A percentile compares a stretch with the other conserved stretches of the same genome.
Evolutionary conservation across 2,888 invertebrate genomes (phyloP).

Genomic region (Apantesis nais): DNA sequence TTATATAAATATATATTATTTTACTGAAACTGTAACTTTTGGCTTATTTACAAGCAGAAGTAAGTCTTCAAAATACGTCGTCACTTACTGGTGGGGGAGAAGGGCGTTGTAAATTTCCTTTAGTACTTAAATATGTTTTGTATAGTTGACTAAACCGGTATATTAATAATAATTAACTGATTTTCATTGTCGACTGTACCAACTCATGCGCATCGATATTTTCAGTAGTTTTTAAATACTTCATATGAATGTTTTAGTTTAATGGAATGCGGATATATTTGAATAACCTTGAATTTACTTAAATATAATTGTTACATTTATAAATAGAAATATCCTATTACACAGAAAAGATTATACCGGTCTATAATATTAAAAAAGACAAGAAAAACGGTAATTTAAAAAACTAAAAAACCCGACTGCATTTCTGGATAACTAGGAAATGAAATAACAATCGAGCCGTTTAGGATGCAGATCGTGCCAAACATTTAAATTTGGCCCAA

Average conservation of each 20-base stretch:
- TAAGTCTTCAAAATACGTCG: background rate
- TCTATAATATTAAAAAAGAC: background rate
- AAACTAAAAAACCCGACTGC: too few relatives aligned
- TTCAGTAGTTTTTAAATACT: background rate
- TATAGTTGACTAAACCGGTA: too few relatives aligned
- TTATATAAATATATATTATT: too few relatives aligned
- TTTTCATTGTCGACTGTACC: background rate
- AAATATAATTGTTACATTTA: background rate
- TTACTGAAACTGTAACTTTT: background rate
- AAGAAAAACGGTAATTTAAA: too few relatives aligned
- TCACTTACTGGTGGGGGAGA: background rate
- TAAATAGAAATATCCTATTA: background rate
- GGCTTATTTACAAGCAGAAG: too few relatives aligned
- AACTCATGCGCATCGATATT: background rate
- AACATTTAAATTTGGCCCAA: too few relatives aligned
- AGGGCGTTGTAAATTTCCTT: too few relatives aligned
- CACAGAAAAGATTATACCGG: background rate
- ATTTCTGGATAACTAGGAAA: too few relatives aligned
- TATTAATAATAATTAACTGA: background rate
- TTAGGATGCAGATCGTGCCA: too few relatives aligned
- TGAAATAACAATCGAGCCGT: too few relatives aligned
- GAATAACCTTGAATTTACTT: background rate
- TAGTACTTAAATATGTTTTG: background rate
- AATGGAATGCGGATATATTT: conserved; percentile 4
- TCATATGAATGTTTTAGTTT: background rate